Evolutionary conservation across 1,140 invertebrate species (phyloP).

Genomic region (Pogonomyrmex californicus): DNA sequence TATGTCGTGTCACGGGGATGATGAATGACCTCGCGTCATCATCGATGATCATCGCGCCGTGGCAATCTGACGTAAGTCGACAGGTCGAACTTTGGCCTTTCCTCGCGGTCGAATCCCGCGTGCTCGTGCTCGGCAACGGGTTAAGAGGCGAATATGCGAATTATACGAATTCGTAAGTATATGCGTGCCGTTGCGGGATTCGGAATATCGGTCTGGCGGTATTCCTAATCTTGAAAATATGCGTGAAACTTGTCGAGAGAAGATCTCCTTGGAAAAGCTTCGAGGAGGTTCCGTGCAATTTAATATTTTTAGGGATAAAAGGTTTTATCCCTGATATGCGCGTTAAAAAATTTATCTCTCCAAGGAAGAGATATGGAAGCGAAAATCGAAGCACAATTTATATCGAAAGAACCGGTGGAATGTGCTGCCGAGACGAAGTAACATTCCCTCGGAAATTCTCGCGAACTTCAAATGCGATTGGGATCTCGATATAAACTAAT

Average conservation of each 20-base stretch:
- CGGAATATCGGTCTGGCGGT: background rate
- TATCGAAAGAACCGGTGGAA: background rate
- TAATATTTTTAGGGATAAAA: background rate
- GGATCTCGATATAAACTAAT: too few species aligned
- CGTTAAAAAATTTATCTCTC: background rate
- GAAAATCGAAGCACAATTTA: background rate
- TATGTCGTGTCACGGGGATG: constrained; percentile 54
- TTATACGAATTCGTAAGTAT: background rate
- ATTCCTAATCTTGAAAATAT: background rate
- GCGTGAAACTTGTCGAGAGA: background rate
- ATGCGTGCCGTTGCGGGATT: background rate
- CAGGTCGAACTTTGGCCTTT: constrained; percentile 52
- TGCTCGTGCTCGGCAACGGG: constrained; percentile 3
- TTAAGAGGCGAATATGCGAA: background rate
- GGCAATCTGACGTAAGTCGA: constrained; percentile 66
- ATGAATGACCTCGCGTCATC: constrained; percentile 66
- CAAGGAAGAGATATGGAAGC: background rate
- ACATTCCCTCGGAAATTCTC: background rate
- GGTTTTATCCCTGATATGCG: background rate
- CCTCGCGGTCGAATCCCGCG: constrained; percentile 24
- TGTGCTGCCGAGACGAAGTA: background rate
- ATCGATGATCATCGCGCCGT: constrained; percentile 61
- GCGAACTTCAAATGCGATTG: background rate
- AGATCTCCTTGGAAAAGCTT: background rate
- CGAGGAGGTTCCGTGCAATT: background rate